Base-by-base conservation (phyloP, 2,888 invertebrate species). In the Noctua comes region DNA sequence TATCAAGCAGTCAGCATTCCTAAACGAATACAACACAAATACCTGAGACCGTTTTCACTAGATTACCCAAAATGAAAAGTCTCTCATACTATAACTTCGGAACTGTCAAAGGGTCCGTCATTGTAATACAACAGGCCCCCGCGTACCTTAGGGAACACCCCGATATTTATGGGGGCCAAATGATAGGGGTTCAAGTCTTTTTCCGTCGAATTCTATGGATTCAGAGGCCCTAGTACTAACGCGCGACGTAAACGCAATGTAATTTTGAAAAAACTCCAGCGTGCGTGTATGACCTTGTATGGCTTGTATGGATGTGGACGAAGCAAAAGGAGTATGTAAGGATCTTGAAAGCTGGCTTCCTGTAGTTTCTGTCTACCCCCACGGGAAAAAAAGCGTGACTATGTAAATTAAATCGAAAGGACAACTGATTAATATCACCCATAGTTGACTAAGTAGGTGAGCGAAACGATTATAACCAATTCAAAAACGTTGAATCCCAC, bases 111-210 rank as follows among this genome's bases (percentile, higher is more conserved):
- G 31, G 54, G 62, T 77, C 51, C 40, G 57, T 68, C 66, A 73
- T 59, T 68, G 73, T 76, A 59, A 71, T 68, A 86, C 66, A 86
- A 86, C 83, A 87, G 86, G 80, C 88, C 89, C 84, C 88, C 82
- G 66, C 40, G 77, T 79, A 85, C 90, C 89, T 86, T 57, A 40
- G 91, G 90, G 91, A 90, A 84, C 78, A 72, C 7, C 36, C 57
- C 75, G 70, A 87, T 89, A 89, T 93, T 91, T 92, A 90, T 91
- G 86, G 86, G 84, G 88, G 84, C 89, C 89, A 89, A 91, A 91
- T 91, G 91, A 91, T 90, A 88, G 83, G 83, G 86, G 82, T 80
- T 79, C 86, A 75, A 82, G 82, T 82, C 85, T 86, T 64, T 88
- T 88, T 85, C 82, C 73, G 83, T 82, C 71, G 85, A 83, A 82